Evolutionary conservation across 2,113 vertebrate genomes (phyloP).

Genomic region (Neotoma lepida): DNA sequence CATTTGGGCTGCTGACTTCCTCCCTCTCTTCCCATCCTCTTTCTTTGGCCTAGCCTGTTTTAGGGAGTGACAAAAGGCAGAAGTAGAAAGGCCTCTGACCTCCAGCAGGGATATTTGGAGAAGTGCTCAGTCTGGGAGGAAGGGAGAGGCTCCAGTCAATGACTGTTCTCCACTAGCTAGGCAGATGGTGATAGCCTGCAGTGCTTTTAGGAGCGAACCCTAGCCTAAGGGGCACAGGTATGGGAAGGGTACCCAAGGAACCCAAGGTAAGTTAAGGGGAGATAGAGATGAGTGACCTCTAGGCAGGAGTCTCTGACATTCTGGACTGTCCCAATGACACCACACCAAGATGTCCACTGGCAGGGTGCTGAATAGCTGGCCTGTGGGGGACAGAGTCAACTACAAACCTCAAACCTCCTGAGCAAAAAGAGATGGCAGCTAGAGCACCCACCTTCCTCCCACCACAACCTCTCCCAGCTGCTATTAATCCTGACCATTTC

Average conservation of each 20-base stretch:
- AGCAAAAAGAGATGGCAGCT: rapidly evolving
- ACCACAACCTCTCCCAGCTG: rapidly evolving
- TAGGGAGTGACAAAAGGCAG: not conserved
- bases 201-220: not conserved
- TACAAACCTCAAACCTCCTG: not conserved
- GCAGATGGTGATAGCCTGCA: not conserved
- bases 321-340: not conserved
- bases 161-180: not conserved
- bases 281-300: not conserved
- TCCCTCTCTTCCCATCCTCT: not conserved
- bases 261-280: not conserved
- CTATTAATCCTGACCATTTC: not conserved
- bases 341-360: no score
- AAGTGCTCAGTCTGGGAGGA: not conserved
- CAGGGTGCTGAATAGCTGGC: not conserved
- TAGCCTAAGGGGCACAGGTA: not conserved
- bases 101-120: rapidly evolving
- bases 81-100: not conserved
- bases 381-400: not conserved
- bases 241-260: not conserved
- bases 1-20: not conserved
- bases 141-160: not conserved
- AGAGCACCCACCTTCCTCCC: rapidly evolving
- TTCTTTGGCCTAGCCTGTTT: not conserved
- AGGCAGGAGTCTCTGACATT: not conserved